phyloP scores from a whole-genome alignment of 2,113 vertebrate genomes.

The Malurus melanocephalus region DNA sequence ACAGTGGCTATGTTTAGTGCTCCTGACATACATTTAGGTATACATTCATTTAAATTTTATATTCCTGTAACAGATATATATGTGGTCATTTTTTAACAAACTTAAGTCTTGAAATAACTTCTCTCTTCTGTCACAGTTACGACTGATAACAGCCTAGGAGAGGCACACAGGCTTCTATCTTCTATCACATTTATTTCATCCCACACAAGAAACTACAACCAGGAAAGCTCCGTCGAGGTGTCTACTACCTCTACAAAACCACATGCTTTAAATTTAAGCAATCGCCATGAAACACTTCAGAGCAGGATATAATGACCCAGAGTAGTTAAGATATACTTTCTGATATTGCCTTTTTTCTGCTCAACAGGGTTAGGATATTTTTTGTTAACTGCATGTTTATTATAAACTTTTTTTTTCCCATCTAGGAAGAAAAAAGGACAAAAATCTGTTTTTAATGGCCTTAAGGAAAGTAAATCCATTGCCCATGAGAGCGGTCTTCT shows the following conservation, averaged over 20 bases:
- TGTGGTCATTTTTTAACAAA: not conserved
- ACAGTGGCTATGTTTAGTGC: not conserved
- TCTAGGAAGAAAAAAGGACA: not conserved
- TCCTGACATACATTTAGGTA: not conserved
- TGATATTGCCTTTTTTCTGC: not conserved
- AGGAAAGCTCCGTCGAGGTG: not conserved
- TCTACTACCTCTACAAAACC: not conserved
- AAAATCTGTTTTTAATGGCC: not conserved
- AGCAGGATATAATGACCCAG: not conserved
- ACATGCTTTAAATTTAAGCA: not conserved
- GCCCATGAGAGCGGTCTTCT: not conserved
- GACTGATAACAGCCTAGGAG: not conserved
- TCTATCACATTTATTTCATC: not conserved
- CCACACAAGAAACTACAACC: not conserved
- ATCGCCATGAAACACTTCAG: not conserved
- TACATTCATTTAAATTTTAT: not conserved
- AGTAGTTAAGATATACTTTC: not conserved
- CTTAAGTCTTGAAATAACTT: not conserved
- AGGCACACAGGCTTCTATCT: not conserved
- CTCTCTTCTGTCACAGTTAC: not conserved
- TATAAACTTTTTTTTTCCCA: rapidly evolving
- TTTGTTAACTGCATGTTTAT: not conserved
- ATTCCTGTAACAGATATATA: not conserved
- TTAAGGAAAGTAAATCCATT: not conserved
- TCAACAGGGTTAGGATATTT: rapidly evolving